phyloP scores from a whole-genome alignment of 2,797 vertebrate genomes.

The Sciaenops ocellatus region DNA sequence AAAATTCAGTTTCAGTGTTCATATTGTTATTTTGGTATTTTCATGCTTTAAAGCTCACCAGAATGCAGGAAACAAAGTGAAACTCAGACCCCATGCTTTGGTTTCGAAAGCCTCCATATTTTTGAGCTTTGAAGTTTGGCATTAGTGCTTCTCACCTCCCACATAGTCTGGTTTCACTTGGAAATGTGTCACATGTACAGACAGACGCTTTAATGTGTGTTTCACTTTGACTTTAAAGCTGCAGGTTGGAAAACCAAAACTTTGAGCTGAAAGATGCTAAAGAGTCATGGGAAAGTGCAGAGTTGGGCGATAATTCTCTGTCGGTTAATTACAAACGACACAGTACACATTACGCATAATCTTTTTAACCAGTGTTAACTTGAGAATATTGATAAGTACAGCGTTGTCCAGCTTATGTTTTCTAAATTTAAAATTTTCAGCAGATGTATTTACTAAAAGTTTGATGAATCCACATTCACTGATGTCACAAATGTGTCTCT shows the following conservation, averaged over 20 bases:
- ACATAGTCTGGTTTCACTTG: neutral
- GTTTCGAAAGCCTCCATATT: too few relatives aligned
- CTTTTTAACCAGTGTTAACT: neutral
- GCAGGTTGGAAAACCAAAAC: neutral
- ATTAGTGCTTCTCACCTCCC: neutral
- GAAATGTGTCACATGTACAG: neutral
- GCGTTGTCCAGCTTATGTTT: too few relatives aligned
- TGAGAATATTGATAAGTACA: neutral
- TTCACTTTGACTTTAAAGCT: neutral
- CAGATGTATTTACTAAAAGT: neutral
- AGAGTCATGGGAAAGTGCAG: neutral
- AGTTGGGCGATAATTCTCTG: neutral
- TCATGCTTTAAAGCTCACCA: too few relatives aligned
- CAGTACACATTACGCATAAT: neutral
- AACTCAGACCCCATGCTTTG: too few relatives aligned
- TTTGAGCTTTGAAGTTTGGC: too few relatives aligned
- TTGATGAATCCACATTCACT: neutral
- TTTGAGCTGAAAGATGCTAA: neutral
- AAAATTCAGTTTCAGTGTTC: too few relatives aligned
- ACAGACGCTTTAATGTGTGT: neutral
- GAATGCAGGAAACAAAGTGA: too few relatives aligned
- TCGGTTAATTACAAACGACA: neutral
- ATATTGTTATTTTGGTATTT: too few relatives aligned
- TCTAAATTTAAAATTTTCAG: neutral
- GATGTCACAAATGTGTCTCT: neutral